Evolutionary conservation across 2,888 invertebrate genomes (phyloP), one percentile per base, ranked within the genome.

Genomic region (Apodemia mormo): DNA sequence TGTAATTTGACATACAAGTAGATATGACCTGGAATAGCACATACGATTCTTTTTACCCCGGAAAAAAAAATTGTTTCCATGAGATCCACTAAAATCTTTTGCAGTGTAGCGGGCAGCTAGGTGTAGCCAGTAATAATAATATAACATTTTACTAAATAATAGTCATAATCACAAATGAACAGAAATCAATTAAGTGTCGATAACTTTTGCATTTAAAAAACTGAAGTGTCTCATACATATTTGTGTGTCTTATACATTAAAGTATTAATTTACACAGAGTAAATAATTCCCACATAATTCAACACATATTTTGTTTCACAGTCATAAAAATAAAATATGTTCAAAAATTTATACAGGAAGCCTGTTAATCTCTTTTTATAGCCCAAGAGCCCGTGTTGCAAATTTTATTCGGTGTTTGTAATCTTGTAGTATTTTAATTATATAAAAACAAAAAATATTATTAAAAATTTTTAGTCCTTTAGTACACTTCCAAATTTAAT

Each of bases 271-370:
- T 61, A 33, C 54, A 54, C 37, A 64, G 37, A 12, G 64, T 33
- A 64, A 33, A 40, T 68, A 66, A 49, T 58, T 74, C 73, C 67
- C 68, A 71, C 71, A 52, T 71, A 65, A 70, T 68, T 71, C 67
- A 58, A 67, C 69, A 56, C 61, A 66, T 33, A 45, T 68, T 52
- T 54, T 54, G 52, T 54, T 54, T 54, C 52, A 22, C 68, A 64
- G 70, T 66, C 70, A 61, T 43, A 68, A 52, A 68, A 49, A 68
- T 66, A 65, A 52, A 22, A 40, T 69, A 66, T 54, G 8, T 67
- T 71, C 54, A 68, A 40, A 45, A 49, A 49, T n/a, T 72, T 65
- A 8, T 58, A 43, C 65, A 66, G 71, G 52, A 68, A 70, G 37
- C 70, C 43, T 68, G 70, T 9, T 49, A 22, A 61, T 30, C 43